Evolutionary conservation across 30 jellyfish, hydroid and myxozoan species (phyloP).

Genomic region (Aurelia coerulea): DNA sequence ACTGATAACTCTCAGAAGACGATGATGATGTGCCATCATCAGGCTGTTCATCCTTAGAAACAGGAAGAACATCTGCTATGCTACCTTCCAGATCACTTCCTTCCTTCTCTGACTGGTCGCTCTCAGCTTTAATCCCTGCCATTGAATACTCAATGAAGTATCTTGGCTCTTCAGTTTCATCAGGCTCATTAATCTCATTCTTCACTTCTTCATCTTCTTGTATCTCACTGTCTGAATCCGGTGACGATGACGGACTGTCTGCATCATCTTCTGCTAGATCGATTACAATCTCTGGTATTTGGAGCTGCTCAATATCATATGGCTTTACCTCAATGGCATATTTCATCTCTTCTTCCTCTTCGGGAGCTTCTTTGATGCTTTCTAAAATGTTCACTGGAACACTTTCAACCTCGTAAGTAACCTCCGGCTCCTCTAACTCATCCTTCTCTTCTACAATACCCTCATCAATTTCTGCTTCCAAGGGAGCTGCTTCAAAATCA

Average conservation of each 20-base stretch:
- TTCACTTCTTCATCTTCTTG: background rate
- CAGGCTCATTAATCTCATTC: background rate
- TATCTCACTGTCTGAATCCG: background rate
- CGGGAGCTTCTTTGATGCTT: too few species aligned
- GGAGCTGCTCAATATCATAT: too few species aligned
- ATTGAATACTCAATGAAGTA: background rate
- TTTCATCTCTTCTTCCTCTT: too few species aligned
- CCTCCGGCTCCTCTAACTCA: background rate
- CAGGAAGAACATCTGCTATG: background rate
- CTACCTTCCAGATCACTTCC: background rate
- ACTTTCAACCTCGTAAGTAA: too few species aligned
- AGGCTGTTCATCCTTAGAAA: too few species aligned
- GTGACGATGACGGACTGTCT: background rate
- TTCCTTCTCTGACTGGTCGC: background rate
- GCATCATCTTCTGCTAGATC: constrained; percentile 1
- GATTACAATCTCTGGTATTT: too few species aligned
- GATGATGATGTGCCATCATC: too few species aligned
- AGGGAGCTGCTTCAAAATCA: too few species aligned
- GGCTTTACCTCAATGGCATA: too few species aligned
- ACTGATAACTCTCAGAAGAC: too few species aligned
- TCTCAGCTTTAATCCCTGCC: background rate
- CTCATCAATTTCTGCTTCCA: background rate
- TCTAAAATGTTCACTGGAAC: too few species aligned
- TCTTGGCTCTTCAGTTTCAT: background rate
- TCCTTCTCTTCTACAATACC: background rate